A percentile compares a stretch with the other conserved stretches of the same genome.
Evolutionary conservation across 2,888 invertebrate species (phyloP).

Genomic region (Drosophila atripex): DNA sequence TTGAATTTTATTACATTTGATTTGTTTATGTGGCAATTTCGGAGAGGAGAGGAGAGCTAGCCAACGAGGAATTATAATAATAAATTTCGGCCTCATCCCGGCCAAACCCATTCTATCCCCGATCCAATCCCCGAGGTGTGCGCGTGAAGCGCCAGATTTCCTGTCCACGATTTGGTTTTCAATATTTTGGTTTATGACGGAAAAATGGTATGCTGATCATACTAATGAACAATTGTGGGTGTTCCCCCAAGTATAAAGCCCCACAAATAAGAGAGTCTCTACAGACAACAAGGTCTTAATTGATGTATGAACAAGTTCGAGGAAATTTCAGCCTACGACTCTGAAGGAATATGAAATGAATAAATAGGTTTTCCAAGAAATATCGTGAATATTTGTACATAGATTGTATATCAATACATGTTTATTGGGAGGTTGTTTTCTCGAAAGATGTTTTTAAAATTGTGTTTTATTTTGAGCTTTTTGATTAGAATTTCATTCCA

Average conservation of each 20-base stretch:
- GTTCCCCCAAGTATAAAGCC: conserved; percentile 15
- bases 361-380: not conserved
- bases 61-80: conserved; percentile 24
- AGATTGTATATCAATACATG: no score
- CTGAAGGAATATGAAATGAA: not conserved
- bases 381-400: not conserved
- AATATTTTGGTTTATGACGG: conserved; percentile 49
- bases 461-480: no score
- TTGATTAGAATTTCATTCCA: no score
- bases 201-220: conserved; percentile 59
- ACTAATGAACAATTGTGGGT: conserved; percentile 52
- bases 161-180: conserved; percentile 55
- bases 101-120: conserved; percentile 9
- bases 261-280: not conserved
- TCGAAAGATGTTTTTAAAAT: no score
- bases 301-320: conserved; percentile 2
- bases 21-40: conserved; percentile 63
- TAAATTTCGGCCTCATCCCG: conserved; percentile 30
- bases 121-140: conserved; percentile 28
- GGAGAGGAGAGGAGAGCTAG: conserved; percentile 14
- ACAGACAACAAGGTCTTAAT: not conserved
- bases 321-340: not conserved
- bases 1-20: conserved; percentile 71
- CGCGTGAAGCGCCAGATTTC: conserved; percentile 77
- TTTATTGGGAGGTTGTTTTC: no score